Evolutionary conservation across 2,888 invertebrate species (phyloP).

Genomic region (Odontomyia ornata): DNA sequence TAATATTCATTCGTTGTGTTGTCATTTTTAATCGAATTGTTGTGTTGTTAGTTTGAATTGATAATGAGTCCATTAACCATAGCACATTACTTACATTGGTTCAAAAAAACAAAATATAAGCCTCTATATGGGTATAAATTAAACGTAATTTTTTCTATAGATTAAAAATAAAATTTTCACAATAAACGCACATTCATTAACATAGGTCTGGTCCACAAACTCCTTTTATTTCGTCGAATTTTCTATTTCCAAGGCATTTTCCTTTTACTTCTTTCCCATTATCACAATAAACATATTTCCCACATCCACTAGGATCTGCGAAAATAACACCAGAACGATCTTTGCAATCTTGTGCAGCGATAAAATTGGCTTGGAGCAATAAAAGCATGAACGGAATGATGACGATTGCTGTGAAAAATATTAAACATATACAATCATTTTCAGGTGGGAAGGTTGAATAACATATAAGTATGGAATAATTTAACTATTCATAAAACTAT

Average conservation of each 20-base stretch:
- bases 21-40: too few relatives aligned
- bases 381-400: background rate
- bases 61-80: too few relatives aligned
- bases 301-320: background rate
- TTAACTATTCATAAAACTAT: too few relatives aligned
- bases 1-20: too few relatives aligned
- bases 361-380: background rate
- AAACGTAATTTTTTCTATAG: too few relatives aligned
- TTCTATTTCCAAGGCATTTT: background rate
- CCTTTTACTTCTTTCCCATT: background rate
- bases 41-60: too few relatives aligned
- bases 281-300: background rate
- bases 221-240: background rate
- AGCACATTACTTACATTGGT: too few relatives aligned
- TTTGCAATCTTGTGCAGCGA: background rate
- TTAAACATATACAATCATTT: background rate
- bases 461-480: too few relatives aligned
- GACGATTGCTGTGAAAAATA: background rate
- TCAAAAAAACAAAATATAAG: too few relatives aligned
- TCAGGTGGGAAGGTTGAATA: too few relatives aligned
- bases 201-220: background rate
- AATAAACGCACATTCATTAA: background rate
- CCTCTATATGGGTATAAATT: too few relatives aligned
- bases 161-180: background rate
- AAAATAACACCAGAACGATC: background rate